Evolutionary conservation across 2,888 invertebrate species (phyloP), one percentile per base, ranked within the genome.

Genomic region (Cistogaster globosa): DNA sequence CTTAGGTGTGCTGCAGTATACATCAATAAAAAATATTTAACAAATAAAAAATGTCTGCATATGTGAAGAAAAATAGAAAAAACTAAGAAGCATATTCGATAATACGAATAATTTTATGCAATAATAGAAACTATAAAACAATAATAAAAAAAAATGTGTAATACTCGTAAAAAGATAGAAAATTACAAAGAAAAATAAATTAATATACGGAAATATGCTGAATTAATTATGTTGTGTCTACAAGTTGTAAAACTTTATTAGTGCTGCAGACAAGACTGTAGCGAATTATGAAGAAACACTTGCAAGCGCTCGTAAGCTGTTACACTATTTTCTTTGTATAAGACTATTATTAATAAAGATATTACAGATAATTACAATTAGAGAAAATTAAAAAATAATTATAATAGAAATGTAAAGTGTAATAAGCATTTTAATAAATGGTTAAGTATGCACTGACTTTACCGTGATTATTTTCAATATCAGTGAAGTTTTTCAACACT

Each of bases 21-120:
- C 8, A 32, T 32, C 6, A 32, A 32, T 5, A 32, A 51, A 77
- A 42, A 60, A 48, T 53, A 63, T 20, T 36, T 63, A 22, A 32
- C 42, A 80, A 80, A 80, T 72, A 80, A 72, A 79, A 71, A 62
- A 16, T 42, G 62, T 57, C 62, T 62, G 62, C 48, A 69, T 22
- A 65, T 82, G 57, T 58, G 63, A 53, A 60, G 11, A 42, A n/a
- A 71, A 65, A 58, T 51, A 32, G 12, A 53, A 16, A 18, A n/a
- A 36, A 69, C 9, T 69, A 55, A 12, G 8, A 20, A 72, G 38
- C 51, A 55, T 53, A 79, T 11, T 12, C 58, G 22, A 60, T 62
- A 53, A 62, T 69, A 69, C 57, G 68, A 81, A 82, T 76, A 82
- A 82, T 76, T 75, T 75, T 55, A 55, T 67, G 68, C 81, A 81